phyloP scores from a whole-genome alignment of 1,140 invertebrate genomes.

The Caerostris darwini region DNA sequence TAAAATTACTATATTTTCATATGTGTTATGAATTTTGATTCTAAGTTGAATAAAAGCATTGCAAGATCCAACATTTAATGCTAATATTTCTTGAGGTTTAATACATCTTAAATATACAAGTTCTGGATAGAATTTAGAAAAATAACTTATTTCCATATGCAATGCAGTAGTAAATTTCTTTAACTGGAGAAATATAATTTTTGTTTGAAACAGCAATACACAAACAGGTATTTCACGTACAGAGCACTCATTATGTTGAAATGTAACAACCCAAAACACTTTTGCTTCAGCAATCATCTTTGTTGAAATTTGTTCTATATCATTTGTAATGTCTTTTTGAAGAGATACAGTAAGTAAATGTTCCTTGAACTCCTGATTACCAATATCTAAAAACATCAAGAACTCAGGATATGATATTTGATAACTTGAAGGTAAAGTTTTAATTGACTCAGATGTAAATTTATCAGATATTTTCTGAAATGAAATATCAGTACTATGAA shows the following conservation, averaged over 20 bases:
- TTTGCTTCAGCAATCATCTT: background rate
- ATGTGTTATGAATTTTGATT: conserved; percentile 23
- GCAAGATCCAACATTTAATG: conserved; percentile 54
- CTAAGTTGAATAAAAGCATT: conserved; percentile 60
- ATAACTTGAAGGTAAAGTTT: background rate
- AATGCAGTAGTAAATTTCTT: background rate
- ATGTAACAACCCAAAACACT: conserved; percentile 41
- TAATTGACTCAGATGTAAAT: background rate
- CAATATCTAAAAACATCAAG: conserved; percentile 26
- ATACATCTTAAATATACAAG: conserved; percentile 32
- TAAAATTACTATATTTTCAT: conserved; percentile 52
- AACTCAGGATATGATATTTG: conserved; percentile 65
- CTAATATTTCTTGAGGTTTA: conserved; percentile 9
- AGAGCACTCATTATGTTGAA: background rate
- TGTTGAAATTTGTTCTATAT: background rate
- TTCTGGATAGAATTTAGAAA: conserved; percentile 43
- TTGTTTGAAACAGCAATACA: background rate
- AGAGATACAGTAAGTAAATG: background rate
- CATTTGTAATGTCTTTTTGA: background rate
- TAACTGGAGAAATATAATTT: conserved; percentile 61
- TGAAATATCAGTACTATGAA: conserved; percentile 7
- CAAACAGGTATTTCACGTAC: conserved; percentile 58
- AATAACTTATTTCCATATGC: background rate
- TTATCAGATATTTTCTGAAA: background rate
- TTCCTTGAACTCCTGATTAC: conserved; percentile 1